These are phyloP conservation scores for Florisuga fusca DNA, from an alignment of 2,797 vertebrate species.

Conservation along the genomic window DNA sequence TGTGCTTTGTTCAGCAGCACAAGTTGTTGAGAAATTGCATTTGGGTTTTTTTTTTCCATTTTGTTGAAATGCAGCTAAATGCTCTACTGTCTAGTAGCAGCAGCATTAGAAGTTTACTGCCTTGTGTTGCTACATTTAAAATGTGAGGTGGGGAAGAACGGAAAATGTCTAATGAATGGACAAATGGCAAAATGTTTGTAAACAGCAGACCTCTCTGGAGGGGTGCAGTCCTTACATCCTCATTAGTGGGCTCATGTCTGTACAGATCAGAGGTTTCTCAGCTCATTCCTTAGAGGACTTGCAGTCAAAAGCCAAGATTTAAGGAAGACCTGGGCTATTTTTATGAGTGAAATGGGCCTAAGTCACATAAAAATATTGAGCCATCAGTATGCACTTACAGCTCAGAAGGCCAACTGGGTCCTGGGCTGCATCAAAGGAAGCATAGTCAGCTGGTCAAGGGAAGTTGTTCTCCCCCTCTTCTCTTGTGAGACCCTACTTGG, in stretches of 20 bases:
- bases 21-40: neutral
- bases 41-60: neutral
- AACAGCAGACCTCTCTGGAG: neutral
- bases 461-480: too few relatives aligned
- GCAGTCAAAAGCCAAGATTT: neutral
- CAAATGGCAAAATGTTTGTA: neutral
- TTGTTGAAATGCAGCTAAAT: neutral
- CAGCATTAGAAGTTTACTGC: neutral
- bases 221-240: neutral
- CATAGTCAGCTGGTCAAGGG: too few relatives aligned
- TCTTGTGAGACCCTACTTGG: too few relatives aligned
- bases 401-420: too few relatives aligned
- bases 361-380: neutral
- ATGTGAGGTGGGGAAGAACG: neutral
- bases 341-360: neutral
- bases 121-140: neutral
- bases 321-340: neutral
- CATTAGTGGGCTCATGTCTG: neutral
- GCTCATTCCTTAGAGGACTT: neutral
- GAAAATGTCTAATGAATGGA: neutral
- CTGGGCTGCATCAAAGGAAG: too few relatives aligned
- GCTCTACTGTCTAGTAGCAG: neutral
- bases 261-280: conserved; percentile 31
- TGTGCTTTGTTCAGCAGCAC: neutral
- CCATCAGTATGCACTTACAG: neutral